Percentiles rank a stretch among this genome's conserved stretches.
Conservation (phyloP, 2,797 vertebrate genomes). For the Pangasius djambal region DNA sequence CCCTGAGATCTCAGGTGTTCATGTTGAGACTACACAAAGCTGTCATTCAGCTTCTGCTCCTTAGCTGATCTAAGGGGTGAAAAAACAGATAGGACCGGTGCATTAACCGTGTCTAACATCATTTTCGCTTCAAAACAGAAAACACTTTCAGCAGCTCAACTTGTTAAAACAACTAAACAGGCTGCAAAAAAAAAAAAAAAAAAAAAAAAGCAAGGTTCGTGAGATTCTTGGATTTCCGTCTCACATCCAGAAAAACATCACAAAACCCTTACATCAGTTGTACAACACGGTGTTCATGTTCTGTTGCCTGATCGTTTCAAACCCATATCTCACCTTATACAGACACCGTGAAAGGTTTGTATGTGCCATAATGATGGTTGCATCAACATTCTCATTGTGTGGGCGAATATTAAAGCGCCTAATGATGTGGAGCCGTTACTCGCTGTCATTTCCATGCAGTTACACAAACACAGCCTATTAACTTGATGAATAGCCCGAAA, state of each 20-base stretch:
- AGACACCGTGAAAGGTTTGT: background rate
- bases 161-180: background rate
- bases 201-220: background rate
- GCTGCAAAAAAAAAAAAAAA: background rate
- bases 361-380: background rate
- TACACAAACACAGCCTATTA: conserved; percentile 7
- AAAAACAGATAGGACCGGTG: background rate
- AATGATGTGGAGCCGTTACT: background rate
- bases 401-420: background rate
- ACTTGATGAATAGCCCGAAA: background rate
- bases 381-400: background rate
- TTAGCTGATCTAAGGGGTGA: background rate
- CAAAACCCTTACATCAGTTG: background rate
- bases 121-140: background rate
- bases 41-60: background rate
- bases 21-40: background rate
- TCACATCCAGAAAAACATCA: background rate
- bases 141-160: background rate
- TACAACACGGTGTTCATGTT: background rate
- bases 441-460: background rate
- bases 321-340: background rate
- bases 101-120: too few relatives aligned
- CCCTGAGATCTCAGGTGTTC: background rate
- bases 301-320: background rate
- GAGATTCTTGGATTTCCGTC: background rate